Base-by-base conservation (phyloP, 2,113 vertebrate genomes). In the Scophthalmus maximus region DNA sequence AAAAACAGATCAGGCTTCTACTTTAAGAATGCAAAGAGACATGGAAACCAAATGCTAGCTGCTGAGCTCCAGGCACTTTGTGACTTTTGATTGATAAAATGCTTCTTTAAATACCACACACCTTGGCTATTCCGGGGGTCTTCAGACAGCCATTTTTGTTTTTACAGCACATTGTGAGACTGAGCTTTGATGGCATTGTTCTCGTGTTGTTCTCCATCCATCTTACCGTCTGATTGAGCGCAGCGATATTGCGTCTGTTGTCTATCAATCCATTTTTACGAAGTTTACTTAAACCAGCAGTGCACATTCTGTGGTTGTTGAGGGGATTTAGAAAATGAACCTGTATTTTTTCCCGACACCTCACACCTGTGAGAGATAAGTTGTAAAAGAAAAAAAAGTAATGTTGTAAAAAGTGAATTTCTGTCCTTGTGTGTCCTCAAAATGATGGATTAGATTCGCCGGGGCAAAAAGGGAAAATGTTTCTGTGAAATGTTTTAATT, bases 31-130 rank as follows among this genome's bases (percentile, higher is more conserved):
- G 40, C 15, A 66, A 1, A 44, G 50, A 63, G 59, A 79, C 66
- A 55, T 22, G 65, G 68, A 27, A 69, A 40, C 27, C 3, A 8
- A 53, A 46, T 73, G 55, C 18, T 59, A 60, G 64, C 27, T 8
- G 44, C 49, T 29, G 26, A 72, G 79, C 77, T 85, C 18, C 34
- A 55, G 84, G 70, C 76, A n/a, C 15, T 55, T 84, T 53, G 75
- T 79, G 82, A 69, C 40, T 50, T n/a, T 51, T 29, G 38, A n/a
- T 1, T 51, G 73, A 77, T 86, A 68, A 82, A 79, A 84, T 3
- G 0, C n/a, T 49, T 71, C 61, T 79, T 65, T 75, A 82, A 81
- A 80, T 73, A 60, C 25, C 51, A 76, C 56, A 64, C 63, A 20
- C n/a, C n/a, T n/a, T n/a, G n/a, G n/a, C n/a, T n/a, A n/a, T n/a